Base-by-base conservation (phyloP, 2,888 invertebrate genomes). In the Bruchidius siliquastri region DNA sequence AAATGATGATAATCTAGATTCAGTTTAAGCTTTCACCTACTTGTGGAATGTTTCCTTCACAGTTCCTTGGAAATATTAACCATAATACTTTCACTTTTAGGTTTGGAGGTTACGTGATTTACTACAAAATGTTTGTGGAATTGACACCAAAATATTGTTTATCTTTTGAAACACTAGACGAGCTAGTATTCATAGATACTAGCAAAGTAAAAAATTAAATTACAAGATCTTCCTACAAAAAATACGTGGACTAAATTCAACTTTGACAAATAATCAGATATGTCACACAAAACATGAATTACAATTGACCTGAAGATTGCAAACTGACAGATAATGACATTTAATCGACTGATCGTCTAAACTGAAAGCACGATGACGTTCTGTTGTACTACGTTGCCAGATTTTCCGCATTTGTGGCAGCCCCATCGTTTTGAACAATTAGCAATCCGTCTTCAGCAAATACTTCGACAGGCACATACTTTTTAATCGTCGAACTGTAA, bases 211-310 rank as follows among this genome's bases (percentile, higher is more conserved):
- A 49, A 49, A 49, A 4, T 8, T 26, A 26, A 8, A 26, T 26
- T n/a, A n/a, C n/a, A n/a, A 26, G 2, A 26, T 26, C 26, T 26
- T 26, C n/a, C 26, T 26, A 26, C 26, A 26, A 26, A 26, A 26
- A 26, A 26, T 26, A 26, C 8, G 26, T 26, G 26, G 8, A 26
- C n/a, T 26, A 26, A 26, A 26, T 26, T 26, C 26, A 26, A 26
- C 26, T 26, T 26, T 26, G 26, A 26, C 26, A 26, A 26, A 26
- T 26, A 26, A 26, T 26, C 26, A 26, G 4, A 76, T 71, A 71
- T 74, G 22, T 13, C 18, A 49, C 49, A 49, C 49, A 49, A 49
- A 49, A 13, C 49, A 49, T 13, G 13, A 18, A 49, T 49, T 49
- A 18, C 13, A 49, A 4, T 26, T 26, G 8, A 26, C 8, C 3